Evolutionary conservation across 2,888 invertebrate genomes (phyloP).

Genomic region (Pterostichus niger): DNA sequence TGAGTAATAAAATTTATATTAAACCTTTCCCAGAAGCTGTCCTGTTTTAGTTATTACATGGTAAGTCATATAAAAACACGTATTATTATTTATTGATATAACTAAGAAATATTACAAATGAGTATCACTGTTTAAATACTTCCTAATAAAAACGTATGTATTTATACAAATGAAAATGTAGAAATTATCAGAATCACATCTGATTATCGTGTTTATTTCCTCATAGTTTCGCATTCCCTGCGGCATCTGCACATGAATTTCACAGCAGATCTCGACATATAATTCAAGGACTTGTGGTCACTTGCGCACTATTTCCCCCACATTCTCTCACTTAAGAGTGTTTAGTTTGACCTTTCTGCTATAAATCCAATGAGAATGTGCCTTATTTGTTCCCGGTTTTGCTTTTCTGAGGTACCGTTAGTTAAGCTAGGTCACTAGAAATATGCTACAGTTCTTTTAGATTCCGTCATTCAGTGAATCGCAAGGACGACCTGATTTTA

Average conservation of each 20-base stretch:
- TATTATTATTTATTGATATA: no score
- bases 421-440: constrained; percentile 53
- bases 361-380: constrained; percentile 23
- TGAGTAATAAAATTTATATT: no score
- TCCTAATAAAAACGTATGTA: neutral
- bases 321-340: constrained; percentile 56
- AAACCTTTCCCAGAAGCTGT: no score
- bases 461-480: constrained; percentile 57
- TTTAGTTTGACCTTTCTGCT: constrained; percentile 22
- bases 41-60: no score
- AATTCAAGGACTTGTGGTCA: constrained; percentile 51
- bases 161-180: neutral
- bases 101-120: no score
- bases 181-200: no score
- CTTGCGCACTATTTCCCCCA: constrained; percentile 39
- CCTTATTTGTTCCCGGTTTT: constrained; percentile 57
- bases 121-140: no score
- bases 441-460: constrained; percentile 35
- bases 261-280: neutral
- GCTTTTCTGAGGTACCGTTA: constrained; percentile 54
- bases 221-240: neutral
- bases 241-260: constrained; percentile 13
- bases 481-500: constrained; percentile 61
- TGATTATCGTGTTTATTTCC: constrained; percentile 7
- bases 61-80: no score